Evolutionary conservation across 2,797 vertebrate species (phyloP).

Genomic region (Peromyscus aztecus): DNA sequence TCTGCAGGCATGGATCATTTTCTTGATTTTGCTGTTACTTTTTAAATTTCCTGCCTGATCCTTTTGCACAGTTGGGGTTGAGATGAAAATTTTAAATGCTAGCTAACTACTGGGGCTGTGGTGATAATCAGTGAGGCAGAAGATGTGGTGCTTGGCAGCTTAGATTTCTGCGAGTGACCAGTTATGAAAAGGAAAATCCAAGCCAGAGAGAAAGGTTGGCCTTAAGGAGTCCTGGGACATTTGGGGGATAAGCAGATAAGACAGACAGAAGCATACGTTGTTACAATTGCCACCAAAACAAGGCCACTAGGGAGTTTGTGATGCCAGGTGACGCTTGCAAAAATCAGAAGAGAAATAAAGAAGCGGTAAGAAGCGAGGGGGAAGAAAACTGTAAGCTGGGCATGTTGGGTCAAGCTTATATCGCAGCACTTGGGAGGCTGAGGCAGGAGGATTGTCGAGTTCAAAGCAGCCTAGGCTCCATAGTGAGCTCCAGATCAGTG

Average conservation of each 20-base stretch:
- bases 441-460: neutral
- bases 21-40: neutral
- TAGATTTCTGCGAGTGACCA: neutral
- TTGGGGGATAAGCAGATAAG: neutral
- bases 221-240: neutral
- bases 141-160: rapidly evolving
- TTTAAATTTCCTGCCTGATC: neutral
- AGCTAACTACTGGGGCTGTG: no score
- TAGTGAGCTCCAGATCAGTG: neutral
- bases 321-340: neutral
- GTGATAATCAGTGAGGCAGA: neutral
- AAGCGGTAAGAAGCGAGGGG: neutral
- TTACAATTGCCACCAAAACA: neutral
- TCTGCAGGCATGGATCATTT: neutral
- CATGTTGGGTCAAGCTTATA: neutral
- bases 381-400: neutral
- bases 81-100: neutral
- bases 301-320: neutral
- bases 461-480: neutral
- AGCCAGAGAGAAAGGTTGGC: neutral
- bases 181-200: neutral
- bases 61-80: neutral
- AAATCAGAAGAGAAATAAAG: neutral
- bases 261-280: neutral
- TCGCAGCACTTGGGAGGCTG: neutral